Percentiles rank a stretch among this genome's conserved stretches.
These are phyloP conservation scores for Seriola dumerili DNA, from an alignment of 2,113 vertebrate genomes.

Conservation along the genomic window DNA sequence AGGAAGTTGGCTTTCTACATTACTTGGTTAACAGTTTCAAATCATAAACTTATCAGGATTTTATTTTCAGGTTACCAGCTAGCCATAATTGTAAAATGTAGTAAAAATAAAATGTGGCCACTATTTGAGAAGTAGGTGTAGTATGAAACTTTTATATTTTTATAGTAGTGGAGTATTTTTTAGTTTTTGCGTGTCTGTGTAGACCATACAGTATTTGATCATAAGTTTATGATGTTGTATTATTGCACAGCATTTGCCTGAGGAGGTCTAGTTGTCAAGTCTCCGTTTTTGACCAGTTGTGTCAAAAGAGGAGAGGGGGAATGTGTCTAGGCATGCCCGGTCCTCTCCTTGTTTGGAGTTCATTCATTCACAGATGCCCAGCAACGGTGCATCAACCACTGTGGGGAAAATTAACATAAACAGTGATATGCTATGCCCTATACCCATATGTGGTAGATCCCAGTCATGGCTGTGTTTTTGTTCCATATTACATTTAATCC, in stretches of 20 bases:
- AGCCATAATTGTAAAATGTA: neutral
- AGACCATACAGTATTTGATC: neutral
- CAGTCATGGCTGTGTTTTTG: conserved; percentile 14
- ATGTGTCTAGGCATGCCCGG: conserved; percentile 64
- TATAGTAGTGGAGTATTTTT: neutral
- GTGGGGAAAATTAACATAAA: conserved; percentile 28
- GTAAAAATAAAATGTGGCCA: neutral
- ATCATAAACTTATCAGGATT: neutral
- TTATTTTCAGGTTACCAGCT: neutral
- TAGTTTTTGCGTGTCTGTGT: neutral
- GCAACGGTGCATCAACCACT: conserved; percentile 23
- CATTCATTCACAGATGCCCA: conserved; percentile 63
- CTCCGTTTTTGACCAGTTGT: conserved; percentile 34
- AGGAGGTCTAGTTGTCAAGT: conserved; percentile 52
- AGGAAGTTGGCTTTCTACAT: neutral
- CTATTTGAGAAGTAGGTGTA: neutral
- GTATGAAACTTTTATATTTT: neutral
- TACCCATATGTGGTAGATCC: conserved; percentile 6
- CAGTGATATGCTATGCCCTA: neutral
- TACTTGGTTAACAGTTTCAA: neutral
- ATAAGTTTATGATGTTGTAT: neutral
- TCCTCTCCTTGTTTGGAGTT: conserved; percentile 41
- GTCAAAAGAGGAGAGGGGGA: conserved; percentile 6
- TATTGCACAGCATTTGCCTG: conserved; percentile 3
- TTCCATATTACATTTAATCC: conserved; percentile 21